These are phyloP conservation scores for Cephus cinctus DNA, from an alignment of 1,140 invertebrate species.

Conservation along the genomic window DNA sequence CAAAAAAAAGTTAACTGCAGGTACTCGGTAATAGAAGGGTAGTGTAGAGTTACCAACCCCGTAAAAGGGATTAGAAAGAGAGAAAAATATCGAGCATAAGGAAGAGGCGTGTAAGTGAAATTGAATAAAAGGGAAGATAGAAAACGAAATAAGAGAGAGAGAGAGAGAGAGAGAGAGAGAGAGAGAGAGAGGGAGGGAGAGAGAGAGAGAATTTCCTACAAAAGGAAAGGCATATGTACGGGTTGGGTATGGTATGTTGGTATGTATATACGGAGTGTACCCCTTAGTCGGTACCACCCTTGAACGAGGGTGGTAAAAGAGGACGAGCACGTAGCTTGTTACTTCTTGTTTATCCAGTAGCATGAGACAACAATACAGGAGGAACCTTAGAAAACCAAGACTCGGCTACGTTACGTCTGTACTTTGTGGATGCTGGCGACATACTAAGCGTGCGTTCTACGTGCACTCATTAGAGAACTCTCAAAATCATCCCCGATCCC, in stretches of 20 bases:
- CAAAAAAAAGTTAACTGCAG: too few species aligned
- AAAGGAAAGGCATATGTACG: too few species aligned
- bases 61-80: background rate
- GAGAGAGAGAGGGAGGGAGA: too few species aligned
- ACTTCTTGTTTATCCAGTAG: conserved; percentile 42
- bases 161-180: conserved; percentile 5
- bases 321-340: conserved; percentile 39
- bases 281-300: too few species aligned
- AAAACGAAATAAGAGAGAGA: background rate
- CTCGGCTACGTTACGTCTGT: conserved; percentile 14
- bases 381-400: conserved; percentile 25
- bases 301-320: too few species aligned
- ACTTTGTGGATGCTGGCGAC: conserved; percentile 27
- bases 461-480: conserved; percentile 30
- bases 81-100: too few species aligned
- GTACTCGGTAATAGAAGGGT: too few species aligned
- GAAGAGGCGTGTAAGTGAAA: background rate
- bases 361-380: conserved; percentile 8
- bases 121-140: background rate
- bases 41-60: background rate
- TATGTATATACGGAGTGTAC: too few species aligned
- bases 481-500: too few species aligned
- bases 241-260: too few species aligned
- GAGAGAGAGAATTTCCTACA: too few species aligned
- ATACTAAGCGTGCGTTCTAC: conserved; percentile 35